Percentiles rank a stretch among this genome's conserved stretches.
These are phyloP conservation scores for Myiothlypis chrysogaster DNA, from an alignment of 2,797 vertebrate species.

Conservation along the genomic window DNA sequence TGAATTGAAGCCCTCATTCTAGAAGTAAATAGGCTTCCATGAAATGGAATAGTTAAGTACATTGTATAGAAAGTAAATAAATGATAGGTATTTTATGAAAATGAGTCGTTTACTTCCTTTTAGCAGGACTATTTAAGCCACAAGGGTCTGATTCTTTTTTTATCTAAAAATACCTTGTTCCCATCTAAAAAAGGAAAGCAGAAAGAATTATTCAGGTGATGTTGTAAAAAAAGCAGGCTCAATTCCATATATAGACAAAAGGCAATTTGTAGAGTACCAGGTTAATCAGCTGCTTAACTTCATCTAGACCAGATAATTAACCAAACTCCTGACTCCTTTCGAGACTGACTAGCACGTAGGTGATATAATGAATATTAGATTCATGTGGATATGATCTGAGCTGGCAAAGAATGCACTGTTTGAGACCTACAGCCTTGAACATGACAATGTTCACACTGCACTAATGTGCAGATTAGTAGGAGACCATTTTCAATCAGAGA, in stretches of 20 bases:
- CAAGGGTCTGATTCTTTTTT: not conserved
- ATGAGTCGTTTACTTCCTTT: not conserved
- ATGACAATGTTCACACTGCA: not conserved
- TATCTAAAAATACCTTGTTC: not conserved
- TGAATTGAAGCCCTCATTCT: not conserved
- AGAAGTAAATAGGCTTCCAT: not conserved
- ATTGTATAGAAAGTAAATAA: not conserved
- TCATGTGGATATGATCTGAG: not conserved
- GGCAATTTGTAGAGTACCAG: not conserved
- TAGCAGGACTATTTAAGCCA: not conserved
- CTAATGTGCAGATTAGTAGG: not conserved
- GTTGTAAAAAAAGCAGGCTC: not conserved
- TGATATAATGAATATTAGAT: not conserved
- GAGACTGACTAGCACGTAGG: not conserved
- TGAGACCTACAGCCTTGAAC: not conserved
- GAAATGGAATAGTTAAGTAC: not conserved
- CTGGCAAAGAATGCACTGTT: not conserved
- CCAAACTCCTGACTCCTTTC: not conserved
- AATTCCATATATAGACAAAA: not conserved
- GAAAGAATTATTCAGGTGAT: not conserved
- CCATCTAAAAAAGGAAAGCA: not conserved
- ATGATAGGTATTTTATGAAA: not conserved
- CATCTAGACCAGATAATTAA: not conserved
- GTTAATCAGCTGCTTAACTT: not conserved
- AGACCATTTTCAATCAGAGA: not conserved